phyloP scores from a whole-genome alignment of 2,888 invertebrate genomes.

The Cynaeus angustus region DNA sequence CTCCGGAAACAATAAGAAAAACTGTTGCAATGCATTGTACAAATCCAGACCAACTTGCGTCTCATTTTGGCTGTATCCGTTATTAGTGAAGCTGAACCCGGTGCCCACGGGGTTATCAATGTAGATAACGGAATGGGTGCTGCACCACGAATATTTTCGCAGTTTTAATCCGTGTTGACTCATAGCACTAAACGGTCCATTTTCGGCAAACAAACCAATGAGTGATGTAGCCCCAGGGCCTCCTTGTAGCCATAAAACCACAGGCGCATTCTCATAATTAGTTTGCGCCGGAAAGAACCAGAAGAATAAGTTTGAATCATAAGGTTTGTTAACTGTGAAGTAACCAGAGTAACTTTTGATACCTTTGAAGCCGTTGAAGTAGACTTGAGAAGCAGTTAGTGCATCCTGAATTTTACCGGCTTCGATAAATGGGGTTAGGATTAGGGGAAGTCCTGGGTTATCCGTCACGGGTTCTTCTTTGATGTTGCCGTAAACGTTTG shows the following conservation, averaged over 20 bases:
- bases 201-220: constrained; percentile 87
- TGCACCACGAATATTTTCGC: constrained; percentile 86
- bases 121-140: constrained; percentile 86
- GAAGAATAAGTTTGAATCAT: constrained; percentile 90
- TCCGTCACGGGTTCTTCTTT: constrained; percentile 52
- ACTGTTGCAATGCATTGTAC: constrained; percentile 84
- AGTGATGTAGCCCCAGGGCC: constrained; percentile 89
- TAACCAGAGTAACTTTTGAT: constrained; percentile 86
- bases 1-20: constrained; percentile 88
- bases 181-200: constrained; percentile 79
- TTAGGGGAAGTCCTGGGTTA: constrained; percentile 77
- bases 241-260: constrained; percentile 90
- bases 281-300: constrained; percentile 91
- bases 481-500: constrained; percentile 56
- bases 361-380: constrained; percentile 75
- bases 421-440: constrained; percentile 84
- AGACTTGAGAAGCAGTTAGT: constrained; percentile 72
- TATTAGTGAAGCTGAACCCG: constrained; percentile 91
- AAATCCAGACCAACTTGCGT: constrained; percentile 87
- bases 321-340: constrained; percentile 86
- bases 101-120: constrained; percentile 96
- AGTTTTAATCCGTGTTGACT: constrained; percentile 69
- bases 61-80: constrained; percentile 87
- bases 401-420: constrained; percentile 81
- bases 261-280: constrained; percentile 76